These are phyloP conservation scores for Apeira syringaria DNA, from an alignment of 2,888 invertebrate species.

Conservation along the genomic window DNA sequence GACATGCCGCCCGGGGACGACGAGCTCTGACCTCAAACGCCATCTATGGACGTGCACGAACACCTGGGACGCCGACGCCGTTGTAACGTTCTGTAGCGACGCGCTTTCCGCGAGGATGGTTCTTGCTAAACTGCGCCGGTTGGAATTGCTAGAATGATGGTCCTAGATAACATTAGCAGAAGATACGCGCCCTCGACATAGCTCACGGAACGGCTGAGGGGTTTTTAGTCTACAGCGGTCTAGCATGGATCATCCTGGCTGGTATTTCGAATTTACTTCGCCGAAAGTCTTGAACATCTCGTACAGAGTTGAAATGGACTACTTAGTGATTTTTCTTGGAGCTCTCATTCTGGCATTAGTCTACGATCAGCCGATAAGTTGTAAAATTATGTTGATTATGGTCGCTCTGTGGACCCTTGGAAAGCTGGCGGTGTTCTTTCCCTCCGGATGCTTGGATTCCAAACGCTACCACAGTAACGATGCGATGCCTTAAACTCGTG, in stretches of 20 bases:
- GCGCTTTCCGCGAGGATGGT: not conserved
- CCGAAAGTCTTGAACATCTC: no score
- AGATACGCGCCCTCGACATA: not conserved
- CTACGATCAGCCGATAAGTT: no score
- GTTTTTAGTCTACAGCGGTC: not conserved
- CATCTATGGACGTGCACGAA: not conserved
- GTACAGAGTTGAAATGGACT: no score
- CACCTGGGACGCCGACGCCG: conserved; percentile 1
- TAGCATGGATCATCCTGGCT: no score
- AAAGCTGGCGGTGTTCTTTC: not conserved
- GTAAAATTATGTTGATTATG: not conserved
- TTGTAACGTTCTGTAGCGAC: conserved; percentile 7
- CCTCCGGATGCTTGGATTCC: conserved; percentile 15
- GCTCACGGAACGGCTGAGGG: no score
- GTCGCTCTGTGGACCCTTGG: not conserved
- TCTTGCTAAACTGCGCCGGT: not conserved
- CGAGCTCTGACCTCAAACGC: conserved; percentile 52
- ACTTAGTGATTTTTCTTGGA: no score
- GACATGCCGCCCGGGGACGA: conserved; percentile 71
- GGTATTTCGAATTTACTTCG: no score
- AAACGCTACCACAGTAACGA: conserved; percentile 20
- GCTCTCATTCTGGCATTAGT: no score
- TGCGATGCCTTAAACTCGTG: conserved; percentile 27
- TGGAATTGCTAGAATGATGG: no score
- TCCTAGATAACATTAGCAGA: no score